Evolutionary conservation across 2,113 vertebrate species (phyloP).

Genomic region (Oplegnathus fasciatus): DNA sequence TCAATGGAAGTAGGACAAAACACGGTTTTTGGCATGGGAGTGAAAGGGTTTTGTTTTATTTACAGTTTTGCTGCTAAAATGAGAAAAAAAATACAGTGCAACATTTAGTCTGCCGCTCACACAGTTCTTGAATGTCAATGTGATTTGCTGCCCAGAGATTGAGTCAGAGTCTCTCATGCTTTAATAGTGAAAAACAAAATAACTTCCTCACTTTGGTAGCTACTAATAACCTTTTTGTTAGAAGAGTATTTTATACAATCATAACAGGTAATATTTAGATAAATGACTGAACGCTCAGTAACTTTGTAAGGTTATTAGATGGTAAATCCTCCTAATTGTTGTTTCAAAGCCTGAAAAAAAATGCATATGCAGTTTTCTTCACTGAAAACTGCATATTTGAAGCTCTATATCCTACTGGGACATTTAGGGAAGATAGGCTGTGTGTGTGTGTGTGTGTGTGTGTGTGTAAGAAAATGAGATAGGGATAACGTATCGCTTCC

Average conservation of each 20-base stretch:
- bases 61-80: conserved; percentile 7
- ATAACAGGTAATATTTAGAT: not conserved
- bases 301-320: not conserved
- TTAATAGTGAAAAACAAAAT: conserved; percentile 10
- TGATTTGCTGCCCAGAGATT: conserved; percentile 11
- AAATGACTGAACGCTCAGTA: not conserved
- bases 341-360: not conserved
- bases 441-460: conserved; percentile 1
- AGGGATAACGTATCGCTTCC: conserved; percentile 66
- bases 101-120: not conserved
- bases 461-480: conserved; percentile 57
- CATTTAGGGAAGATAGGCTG: not conserved
- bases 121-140: not conserved
- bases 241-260: not conserved
- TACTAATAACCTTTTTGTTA: not conserved
- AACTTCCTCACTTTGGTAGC: not conserved
- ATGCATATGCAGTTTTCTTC: not conserved
- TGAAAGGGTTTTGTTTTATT: not conserved
- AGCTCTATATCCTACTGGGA: conserved; percentile 40
- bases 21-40: not conserved
- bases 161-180: not conserved
- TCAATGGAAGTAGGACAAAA: not conserved
- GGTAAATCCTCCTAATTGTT: not conserved
- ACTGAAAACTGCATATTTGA: not conserved
- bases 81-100: not conserved